phyloP scores from a whole-genome alignment of 2,888 invertebrate genomes.

The Ectobius pallidus region DNA sequence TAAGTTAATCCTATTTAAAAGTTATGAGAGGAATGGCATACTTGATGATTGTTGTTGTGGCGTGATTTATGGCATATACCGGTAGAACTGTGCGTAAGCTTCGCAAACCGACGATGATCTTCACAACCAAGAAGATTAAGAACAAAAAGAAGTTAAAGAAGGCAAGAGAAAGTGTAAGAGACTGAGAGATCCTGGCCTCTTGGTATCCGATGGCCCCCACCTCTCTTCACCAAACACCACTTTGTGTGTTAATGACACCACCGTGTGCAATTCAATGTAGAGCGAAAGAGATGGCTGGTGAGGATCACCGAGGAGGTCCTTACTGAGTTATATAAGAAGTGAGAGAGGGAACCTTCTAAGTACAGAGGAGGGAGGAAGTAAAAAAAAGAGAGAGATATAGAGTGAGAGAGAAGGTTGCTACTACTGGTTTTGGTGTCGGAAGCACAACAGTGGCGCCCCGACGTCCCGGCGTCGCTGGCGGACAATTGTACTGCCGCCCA shows the following conservation, averaged over 20 bases:
- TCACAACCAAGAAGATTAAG: background rate
- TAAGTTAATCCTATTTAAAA: too few species aligned
- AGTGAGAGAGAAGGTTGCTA: background rate
- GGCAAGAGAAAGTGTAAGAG: slow-evolving; percentile 1
- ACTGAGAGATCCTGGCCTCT: background rate
- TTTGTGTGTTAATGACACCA: slow-evolving; percentile 43
- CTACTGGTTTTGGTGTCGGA: background rate
- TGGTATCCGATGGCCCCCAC: background rate
- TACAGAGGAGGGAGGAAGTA: background rate
- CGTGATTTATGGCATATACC: too few species aligned
- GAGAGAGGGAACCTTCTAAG: slow-evolving; percentile 7
- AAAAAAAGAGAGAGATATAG: background rate
- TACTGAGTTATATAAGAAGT: slow-evolving; percentile 32
- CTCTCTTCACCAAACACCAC: slow-evolving; percentile 38
- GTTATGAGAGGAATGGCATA: too few species aligned
- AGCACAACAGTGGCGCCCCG: slow-evolving; percentile 33
- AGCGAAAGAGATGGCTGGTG: slow-evolving; percentile 1
- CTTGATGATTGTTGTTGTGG: too few species aligned
- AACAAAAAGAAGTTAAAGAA: background rate
- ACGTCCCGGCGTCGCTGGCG: slow-evolving; percentile 38
- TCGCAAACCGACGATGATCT: too few species aligned
- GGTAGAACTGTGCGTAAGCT: too few species aligned
- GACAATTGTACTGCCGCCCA: slow-evolving; percentile 49
- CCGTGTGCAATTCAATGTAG: slow-evolving; percentile 40
- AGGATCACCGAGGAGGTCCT: slow-evolving; percentile 37